A percentile compares a stretch with the other conserved stretches of the same genome.
These are phyloP conservation scores for Scomber scombrus DNA, from an alignment of 2,113 vertebrate species.

Conservation along the genomic window DNA sequence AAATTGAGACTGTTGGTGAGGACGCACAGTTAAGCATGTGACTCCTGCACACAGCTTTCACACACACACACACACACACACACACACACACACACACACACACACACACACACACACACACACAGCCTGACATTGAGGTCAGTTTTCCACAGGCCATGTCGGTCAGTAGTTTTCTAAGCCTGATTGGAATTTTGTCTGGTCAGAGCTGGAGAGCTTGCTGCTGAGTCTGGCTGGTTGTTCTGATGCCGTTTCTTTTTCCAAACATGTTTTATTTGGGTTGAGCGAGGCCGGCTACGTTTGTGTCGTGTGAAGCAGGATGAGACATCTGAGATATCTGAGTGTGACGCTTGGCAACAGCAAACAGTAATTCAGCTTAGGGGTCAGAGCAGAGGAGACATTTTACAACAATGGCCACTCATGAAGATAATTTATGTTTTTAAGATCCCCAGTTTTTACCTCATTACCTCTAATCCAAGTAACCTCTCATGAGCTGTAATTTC, in stretches of 20 bases:
- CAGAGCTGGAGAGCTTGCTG: background rate
- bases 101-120: too few relatives aligned
- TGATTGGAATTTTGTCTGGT: background rate
- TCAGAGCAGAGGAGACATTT: background rate
- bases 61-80: background rate
- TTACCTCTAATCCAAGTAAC: background rate
- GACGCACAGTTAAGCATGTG: conserved; percentile 17
- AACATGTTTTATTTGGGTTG: background rate
- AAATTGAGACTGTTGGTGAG: background rate
- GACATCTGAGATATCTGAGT: background rate
- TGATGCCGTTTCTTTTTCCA: background rate
- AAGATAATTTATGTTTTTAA: background rate
- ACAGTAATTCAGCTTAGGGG: background rate
- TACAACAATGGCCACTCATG: background rate
- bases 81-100: too few relatives aligned
- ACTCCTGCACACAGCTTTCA: conserved; percentile 11
- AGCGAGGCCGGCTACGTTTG: background rate
- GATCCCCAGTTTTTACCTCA: background rate
- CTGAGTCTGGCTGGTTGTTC: background rate
- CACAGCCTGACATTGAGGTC: conserved; percentile 1
- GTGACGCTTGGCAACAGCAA: background rate
- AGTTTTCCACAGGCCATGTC: conserved; percentile 24
- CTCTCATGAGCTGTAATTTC: too few relatives aligned
- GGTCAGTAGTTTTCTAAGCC: conserved; percentile 12
- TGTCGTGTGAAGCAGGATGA: background rate